These are phyloP conservation scores for Sialis fuliginosa DNA, from an alignment of 2,888 invertebrate genomes.

Conservation along the genomic window DNA sequence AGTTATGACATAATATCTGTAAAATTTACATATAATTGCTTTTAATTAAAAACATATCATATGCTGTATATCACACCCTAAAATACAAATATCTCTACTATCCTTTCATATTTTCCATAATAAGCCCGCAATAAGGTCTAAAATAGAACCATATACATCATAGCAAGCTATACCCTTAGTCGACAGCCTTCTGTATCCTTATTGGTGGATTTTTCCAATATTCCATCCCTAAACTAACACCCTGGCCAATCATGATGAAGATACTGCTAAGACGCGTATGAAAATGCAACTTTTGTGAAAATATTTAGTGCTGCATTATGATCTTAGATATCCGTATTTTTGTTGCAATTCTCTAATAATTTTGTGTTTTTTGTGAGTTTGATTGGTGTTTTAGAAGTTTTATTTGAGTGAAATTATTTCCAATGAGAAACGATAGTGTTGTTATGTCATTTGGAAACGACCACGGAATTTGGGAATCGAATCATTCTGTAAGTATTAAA, in stretches of 20 bases:
- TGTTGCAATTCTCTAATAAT: too few relatives aligned
- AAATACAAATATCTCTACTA: too few relatives aligned
- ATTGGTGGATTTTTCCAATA: conserved; percentile 1
- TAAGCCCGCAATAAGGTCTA: too few relatives aligned
- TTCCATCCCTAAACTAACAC: background rate
- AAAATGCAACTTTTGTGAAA: background rate
- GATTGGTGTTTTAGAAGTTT: too few relatives aligned
- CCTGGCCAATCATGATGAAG: background rate
- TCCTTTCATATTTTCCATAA: too few relatives aligned
- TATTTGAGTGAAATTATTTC: background rate
- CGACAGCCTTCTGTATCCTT: background rate
- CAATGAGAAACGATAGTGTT: conserved; percentile 6
- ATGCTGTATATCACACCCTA: background rate
- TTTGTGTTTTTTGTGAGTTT: too few relatives aligned
- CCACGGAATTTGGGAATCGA: conserved; percentile 23
- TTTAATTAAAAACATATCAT: background rate
- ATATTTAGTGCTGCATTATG: too few relatives aligned
- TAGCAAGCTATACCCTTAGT: too few relatives aligned
- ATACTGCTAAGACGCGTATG: background rate
- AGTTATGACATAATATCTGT: too few relatives aligned
- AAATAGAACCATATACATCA: too few relatives aligned
- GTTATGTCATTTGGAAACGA: conserved; percentile 24
- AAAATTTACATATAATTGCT: too few relatives aligned
- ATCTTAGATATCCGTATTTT: too few relatives aligned
- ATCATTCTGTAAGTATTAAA: conserved; percentile 7